A percentile compares a stretch with the other conserved stretches of the same genome.
phyloP scores from a whole-genome alignment of 53 echinoderm and acorn worm species.

The Patiria pectinifera region DNA sequence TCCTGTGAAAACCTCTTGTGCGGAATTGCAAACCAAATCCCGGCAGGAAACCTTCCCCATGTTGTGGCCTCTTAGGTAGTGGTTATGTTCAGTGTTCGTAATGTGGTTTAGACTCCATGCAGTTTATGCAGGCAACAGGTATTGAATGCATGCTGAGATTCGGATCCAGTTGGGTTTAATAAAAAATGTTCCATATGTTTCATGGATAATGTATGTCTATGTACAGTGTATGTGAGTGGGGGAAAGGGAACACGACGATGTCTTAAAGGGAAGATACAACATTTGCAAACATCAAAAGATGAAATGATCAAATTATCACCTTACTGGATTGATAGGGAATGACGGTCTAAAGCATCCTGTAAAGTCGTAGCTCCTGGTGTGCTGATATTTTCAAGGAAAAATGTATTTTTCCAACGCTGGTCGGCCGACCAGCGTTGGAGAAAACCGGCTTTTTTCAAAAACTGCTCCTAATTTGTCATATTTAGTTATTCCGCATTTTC shows the following conservation, averaged over 20 bases:
- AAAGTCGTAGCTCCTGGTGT: too few relatives aligned
- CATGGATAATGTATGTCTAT: not conserved
- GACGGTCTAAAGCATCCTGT: too few relatives aligned
- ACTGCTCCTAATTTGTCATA: too few relatives aligned
- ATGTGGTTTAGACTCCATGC: not conserved
- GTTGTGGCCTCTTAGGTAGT: not conserved
- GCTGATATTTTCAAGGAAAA: too few relatives aligned
- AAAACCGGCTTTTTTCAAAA: too few relatives aligned
- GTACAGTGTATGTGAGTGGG: not conserved
- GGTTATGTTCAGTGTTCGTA: not conserved
- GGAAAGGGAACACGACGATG: not conserved
- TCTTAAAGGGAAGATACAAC: too few relatives aligned
- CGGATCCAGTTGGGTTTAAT: not conserved
- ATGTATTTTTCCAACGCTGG: too few relatives aligned
- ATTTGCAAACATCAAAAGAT: too few relatives aligned
- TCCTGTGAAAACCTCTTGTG: not conserved
- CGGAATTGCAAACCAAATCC: not conserved
- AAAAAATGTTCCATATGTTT: not conserved
- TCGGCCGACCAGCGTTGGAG: too few relatives aligned
- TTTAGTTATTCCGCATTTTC: too few relatives aligned
- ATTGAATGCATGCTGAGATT: not conserved
- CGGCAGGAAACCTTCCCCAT: not conserved
- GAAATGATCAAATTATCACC: too few relatives aligned
- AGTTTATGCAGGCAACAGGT: not conserved
- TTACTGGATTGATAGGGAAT: too few relatives aligned